Base-by-base conservation (phyloP, 2,888 invertebrate genomes). In the Tryphoninae sp. region DNA sequence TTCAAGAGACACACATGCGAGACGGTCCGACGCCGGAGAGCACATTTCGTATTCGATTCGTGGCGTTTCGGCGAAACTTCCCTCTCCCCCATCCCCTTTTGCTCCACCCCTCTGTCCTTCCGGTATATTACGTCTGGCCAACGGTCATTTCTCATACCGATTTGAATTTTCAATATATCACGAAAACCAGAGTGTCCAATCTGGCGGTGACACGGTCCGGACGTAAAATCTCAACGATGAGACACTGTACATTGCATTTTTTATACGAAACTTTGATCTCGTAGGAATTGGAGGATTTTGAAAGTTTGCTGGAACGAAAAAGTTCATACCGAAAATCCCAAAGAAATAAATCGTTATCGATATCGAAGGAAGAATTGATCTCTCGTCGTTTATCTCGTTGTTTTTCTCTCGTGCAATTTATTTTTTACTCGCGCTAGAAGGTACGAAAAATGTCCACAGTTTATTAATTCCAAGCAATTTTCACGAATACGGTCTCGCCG, bases 21-120 rank as follows among this genome's bases (percentile, higher is more conserved):
- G 59, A 73, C 68, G 11, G 62, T 73, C 49, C 11, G n/a, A 51
- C 73, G 68, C 68, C 80, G 23, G 61, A 67, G 67, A 55, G 7
- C 51, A n/a, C 42, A 72, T 80, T 76, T 80, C 55, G 80, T 64
- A 81, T 81, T 77, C 77, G 62, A 77, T 77, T 68, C 64, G 73
- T 26, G 26, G 61, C 53, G 59, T 64, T 78, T 65, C 65, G 78
- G 26, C 65, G 51, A 23, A 58, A 19, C 45, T 22, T 9, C 16
- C 19, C 19, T 2, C 51, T 55, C 67, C 2, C 3, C 45, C 33
- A 19, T 19, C 13, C 23, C 19, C 42, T 2, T 23, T 55, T 61
- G 23, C 53, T 64, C 72, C 40, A 9, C n/a, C 22, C 11, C 22
- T 51, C 26, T 26, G 1, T 11, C 68, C 16, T 51, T 51, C 9